These are phyloP conservation scores for Platyrinchus mystaceus DNA, from an alignment of 2,797 vertebrate species.

Conservation along the genomic window DNA sequence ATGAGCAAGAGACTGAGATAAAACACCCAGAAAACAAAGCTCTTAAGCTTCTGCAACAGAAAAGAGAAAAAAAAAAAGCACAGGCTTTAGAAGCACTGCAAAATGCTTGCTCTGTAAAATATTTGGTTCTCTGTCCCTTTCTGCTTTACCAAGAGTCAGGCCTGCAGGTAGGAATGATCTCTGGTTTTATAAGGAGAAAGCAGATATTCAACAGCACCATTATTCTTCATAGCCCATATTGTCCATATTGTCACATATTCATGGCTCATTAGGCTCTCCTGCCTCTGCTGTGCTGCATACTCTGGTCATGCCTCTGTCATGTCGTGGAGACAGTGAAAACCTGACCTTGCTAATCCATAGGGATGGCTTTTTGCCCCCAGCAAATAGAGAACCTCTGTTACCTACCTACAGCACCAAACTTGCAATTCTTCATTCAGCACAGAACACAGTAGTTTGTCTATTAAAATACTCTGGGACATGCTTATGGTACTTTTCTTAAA, in stretches of 20 bases:
- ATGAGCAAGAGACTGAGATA: background rate
- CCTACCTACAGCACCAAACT: background rate
- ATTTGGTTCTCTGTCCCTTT: background rate
- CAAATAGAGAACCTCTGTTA: background rate
- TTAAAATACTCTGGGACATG: background rate
- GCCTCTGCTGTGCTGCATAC: background rate
- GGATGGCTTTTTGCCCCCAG: background rate
- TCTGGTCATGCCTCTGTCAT: background rate
- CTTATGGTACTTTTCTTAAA: background rate
- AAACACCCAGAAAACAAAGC: background rate
- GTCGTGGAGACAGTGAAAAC: background rate
- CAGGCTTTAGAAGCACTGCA: background rate
- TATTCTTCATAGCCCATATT: background rate
- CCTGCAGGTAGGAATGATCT: background rate
- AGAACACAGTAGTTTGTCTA: background rate
- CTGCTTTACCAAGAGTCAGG: background rate
- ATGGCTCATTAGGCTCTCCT: background rate
- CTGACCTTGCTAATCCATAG: background rate
- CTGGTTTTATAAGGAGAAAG: background rate
- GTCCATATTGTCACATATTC: background rate
- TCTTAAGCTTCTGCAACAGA: background rate
- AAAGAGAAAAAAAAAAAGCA: background rate
- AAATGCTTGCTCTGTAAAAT: background rate
- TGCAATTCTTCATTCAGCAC: background rate
- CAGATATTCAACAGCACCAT: background rate